Evolutionary conservation across 2,797 vertebrate species (phyloP), one percentile per base, ranked within the genome.

Genomic region (Parotocinclus haroldoi): DNA sequence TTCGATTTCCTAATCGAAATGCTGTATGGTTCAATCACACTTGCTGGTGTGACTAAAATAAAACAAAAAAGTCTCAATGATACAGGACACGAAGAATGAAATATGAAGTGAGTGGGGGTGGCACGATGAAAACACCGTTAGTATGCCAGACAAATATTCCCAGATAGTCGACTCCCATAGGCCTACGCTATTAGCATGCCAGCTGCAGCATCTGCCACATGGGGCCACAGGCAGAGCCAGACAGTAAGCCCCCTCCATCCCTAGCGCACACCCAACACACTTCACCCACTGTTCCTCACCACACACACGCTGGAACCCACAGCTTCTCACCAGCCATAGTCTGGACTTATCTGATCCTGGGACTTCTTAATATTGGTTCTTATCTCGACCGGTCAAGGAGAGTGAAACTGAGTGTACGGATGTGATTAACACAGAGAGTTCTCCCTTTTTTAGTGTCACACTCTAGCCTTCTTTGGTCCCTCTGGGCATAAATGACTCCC

Each of bases 191-290:
- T 81, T 78, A 77, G 76, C 61, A 77, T 76, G 77, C 75, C 78
- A 81, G 76, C 78, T 82, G 79, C 75, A 76, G 74, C 40, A 63
- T 70, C 63, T 75, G 76, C 71, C 77, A 75, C 70, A 73, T 66
- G 63, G 68, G 63, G 73, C 69, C 66, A 65, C 56, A 79, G 76
- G 70, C 66, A 68, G 55, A 58, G 66, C 54, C 79, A 80, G 76
- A 78, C 77, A 78, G 77, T 66, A 72, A 55, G 53, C 74, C 63
- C 66, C 72, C 65, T 68, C 64, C 27, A 27, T 27, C 27, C 27
- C 27, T 5, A 27, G 2, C 5, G 27, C 27, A 27, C 0, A 48
- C 76, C 76, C 72, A 73, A 8, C 36, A 54, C 27, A 55, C 70
- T 16, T 48, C 50, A 49, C 45, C 62, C 59, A 46, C 18, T 19